Conservation (phyloP, 2,113 vertebrate species). For the Halichoeres trimaculatus region DNA sequence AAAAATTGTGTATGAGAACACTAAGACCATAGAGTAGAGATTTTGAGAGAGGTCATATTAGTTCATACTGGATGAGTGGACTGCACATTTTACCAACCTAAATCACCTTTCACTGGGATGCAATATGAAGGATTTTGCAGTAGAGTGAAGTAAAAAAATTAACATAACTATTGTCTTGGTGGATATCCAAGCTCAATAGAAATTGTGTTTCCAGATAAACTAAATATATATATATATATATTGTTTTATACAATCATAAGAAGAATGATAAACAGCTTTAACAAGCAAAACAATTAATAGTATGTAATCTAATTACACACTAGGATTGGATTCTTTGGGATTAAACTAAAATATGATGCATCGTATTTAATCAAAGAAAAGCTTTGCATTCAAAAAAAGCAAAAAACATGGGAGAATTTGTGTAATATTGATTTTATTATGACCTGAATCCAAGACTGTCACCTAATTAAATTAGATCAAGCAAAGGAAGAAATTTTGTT, state of each 20-base stretch:
- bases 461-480: too few relatives aligned
- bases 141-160: too few relatives aligned
- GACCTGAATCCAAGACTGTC: too few relatives aligned
- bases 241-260: neutral
- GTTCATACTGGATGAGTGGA: slow-evolving; percentile 14
- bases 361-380: too few relatives aligned
- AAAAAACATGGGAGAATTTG: too few relatives aligned
- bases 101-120: slow-evolving; percentile 87
- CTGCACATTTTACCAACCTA: slow-evolving; percentile 78
- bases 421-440: too few relatives aligned
- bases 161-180: too few relatives aligned
- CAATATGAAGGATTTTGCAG: slow-evolving; percentile 82
- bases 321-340: neutral
- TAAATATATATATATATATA: neutral
- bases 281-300: neutral
- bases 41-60: slow-evolving; percentile 11
- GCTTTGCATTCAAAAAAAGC: too few relatives aligned
- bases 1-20: too few relatives aligned
- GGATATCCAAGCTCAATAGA: slow-evolving; percentile 1
- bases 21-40: too few relatives aligned
- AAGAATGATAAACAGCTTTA: neutral
- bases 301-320: neutral
- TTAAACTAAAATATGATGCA: neutral
- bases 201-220: neutral
- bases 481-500: too few relatives aligned